phyloP scores from a whole-genome alignment of 2,888 invertebrate genomes.

The Dasypolia templi region DNA sequence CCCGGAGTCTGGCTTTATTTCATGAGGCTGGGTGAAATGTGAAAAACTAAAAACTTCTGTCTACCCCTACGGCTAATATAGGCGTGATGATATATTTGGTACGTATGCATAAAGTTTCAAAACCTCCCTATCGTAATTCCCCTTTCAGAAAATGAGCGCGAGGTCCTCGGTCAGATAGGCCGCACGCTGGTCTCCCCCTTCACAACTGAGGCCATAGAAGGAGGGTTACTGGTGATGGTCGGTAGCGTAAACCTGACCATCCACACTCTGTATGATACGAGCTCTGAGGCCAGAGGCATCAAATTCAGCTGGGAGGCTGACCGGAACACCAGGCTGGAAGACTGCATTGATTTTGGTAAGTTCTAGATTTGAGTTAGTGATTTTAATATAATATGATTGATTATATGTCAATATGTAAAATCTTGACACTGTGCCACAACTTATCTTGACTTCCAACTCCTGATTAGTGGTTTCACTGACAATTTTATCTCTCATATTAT shows the following conservation, averaged over 20 bases:
- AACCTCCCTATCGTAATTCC: not conserved
- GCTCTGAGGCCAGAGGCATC: slow-evolving; percentile 77
- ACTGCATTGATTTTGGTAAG: slow-evolving; percentile 88
- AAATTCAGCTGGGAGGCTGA: slow-evolving; percentile 81
- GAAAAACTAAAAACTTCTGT: not conserved
- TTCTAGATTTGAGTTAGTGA: not conserved
- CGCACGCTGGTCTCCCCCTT: slow-evolving; percentile 76
- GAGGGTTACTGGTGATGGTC: slow-evolving; percentile 77
- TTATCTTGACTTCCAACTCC: slow-evolving; percentile 22
- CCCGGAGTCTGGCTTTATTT: not conserved
- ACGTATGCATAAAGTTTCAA: not conserved
- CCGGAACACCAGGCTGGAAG: slow-evolving; percentile 79
- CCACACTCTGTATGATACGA: slow-evolving; percentile 76
- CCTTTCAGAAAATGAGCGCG: slow-evolving; percentile 71
- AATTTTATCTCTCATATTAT: slow-evolving; percentile 23
- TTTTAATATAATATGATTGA: slow-evolving; percentile 7
- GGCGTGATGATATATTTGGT: too few species aligned
- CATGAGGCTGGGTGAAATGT: not conserved
- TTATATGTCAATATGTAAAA: slow-evolving; percentile 20
- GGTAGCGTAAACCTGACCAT: slow-evolving; percentile 79
- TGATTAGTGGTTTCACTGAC: slow-evolving; percentile 3
- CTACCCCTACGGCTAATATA: not conserved
- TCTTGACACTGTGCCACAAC: slow-evolving; percentile 19
- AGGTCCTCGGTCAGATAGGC: slow-evolving; percentile 80
- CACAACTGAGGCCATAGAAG: slow-evolving; percentile 77